Conservation (phyloP, 1,140 invertebrate species). For the Pectinophora gossypiella region DNA sequence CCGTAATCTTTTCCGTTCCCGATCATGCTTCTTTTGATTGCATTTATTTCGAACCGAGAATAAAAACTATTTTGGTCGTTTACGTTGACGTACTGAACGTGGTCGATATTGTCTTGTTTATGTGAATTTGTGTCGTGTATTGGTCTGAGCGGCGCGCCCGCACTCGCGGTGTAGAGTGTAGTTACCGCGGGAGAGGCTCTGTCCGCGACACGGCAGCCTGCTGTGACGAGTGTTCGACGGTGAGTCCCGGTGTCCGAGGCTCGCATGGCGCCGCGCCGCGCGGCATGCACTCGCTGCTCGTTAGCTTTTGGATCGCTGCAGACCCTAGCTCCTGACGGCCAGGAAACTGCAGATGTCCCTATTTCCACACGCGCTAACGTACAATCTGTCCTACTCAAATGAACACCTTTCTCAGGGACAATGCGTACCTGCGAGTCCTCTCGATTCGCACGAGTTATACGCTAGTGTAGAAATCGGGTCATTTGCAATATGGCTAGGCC, state of each 20-base stretch:
- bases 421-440: no score
- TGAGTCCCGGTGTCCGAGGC: no score
- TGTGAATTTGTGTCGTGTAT: conserved; percentile 74
- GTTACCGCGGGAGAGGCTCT: conserved; percentile 37
- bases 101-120: conserved; percentile 71
- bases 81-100: conserved; percentile 61
- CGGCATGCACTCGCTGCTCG: background rate
- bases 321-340: conserved; percentile 17
- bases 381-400: no score
- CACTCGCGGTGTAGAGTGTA: conserved; percentile 65
- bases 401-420: no score
- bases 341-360: no score
- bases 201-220: no score
- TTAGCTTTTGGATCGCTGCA: conserved; percentile 11
- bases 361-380: no score
- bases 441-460: no score
- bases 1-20: conserved; percentile 36
- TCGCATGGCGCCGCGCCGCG: background rate
- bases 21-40: conserved; percentile 59
- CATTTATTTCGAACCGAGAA: conserved; percentile 49
- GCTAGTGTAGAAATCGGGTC: no score
- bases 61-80: conserved; percentile 75
- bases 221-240: no score
- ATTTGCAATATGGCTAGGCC: no score
- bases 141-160: conserved; percentile 58